These are phyloP conservation scores for Nixonia krombeini DNA, from an alignment of 1,140 invertebrate genomes.

Conservation along the genomic window DNA sequence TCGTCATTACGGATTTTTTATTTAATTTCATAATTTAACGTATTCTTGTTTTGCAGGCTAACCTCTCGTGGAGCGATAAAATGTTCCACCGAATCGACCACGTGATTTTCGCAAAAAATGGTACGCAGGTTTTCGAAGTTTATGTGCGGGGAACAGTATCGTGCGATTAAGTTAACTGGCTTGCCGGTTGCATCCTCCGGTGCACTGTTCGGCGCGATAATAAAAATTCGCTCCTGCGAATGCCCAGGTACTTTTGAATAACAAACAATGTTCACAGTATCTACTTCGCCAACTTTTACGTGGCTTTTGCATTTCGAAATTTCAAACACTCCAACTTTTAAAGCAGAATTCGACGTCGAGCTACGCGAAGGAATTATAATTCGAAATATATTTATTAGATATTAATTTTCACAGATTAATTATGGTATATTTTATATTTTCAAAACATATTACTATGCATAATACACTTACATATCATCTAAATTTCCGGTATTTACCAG, in stretches of 20 bases:
- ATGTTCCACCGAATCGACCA: constrained; percentile 49
- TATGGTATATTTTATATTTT: too few relatives aligned
- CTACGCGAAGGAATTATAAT: not conserved
- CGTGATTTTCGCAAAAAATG: constrained; percentile 56
- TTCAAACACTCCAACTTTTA: constrained; percentile 46
- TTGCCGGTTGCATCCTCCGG: constrained; percentile 30
- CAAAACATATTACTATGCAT: too few relatives aligned
- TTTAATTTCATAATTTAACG: too few relatives aligned
- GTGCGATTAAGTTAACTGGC: constrained; percentile 34
- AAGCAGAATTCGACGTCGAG: not conserved
- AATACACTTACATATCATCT: too few relatives aligned
- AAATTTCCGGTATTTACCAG: constrained; percentile 10
- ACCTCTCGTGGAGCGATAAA: constrained; percentile 50
- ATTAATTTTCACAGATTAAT: too few relatives aligned
- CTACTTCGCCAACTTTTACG: constrained; percentile 22
- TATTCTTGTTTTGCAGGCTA: too few relatives aligned
- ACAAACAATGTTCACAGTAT: constrained; percentile 39
- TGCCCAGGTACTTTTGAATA: constrained; percentile 35
- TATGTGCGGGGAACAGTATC: constrained; percentile 44
- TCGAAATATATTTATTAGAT: too few relatives aligned
- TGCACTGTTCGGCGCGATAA: constrained; percentile 31
- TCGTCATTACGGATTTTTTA: too few relatives aligned
- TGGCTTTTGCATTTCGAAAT: constrained; percentile 35
- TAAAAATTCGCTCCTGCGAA: constrained; percentile 33
- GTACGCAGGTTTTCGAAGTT: constrained; percentile 51